Evolutionary conservation across 2,797 vertebrate genomes (phyloP), one percentile per base, ranked within the genome.

Genomic region (Sebastes hopkinsi): DNA sequence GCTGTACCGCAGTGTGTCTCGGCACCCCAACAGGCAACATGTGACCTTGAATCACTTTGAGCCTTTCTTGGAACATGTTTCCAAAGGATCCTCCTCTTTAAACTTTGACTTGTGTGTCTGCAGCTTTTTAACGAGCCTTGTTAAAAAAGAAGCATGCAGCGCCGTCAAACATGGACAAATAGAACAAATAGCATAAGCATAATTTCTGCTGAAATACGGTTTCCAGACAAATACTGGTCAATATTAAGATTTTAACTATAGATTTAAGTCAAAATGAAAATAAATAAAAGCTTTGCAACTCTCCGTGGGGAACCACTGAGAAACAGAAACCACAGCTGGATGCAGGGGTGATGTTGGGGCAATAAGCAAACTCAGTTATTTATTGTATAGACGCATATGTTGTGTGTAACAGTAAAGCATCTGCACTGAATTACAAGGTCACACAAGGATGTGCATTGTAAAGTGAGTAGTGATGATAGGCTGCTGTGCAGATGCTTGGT

Each of bases 11-110:
- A 73, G 67, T 66, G 61, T 68, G 64, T 75, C 69, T 79, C 18
- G n/a, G 14, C 29, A 68, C 22, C 34, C 59, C 16, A 68, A 42
- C 25, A 42, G 25, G 2, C 38, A 69, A 60, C 2, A 27, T 42
- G 16, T 34, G 42, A 78, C 79, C 46, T 75, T 84, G 32, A 71
- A 69, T 7, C 30, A 70, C 34, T 82, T 72, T 10, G 18, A 79
- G 13, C 1, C 16, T 20, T 70, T 81, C 67, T 58, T 70, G 25
- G 14, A 67, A 54, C 9, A 29, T 0, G 1, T 38, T 75, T 73
- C n/a, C 5, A 42, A 25, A 72, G 4, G 22, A 72, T 75, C 18
- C 27, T 71, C 50, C 29, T 69, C 8, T 11, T 7, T 36, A 32
- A n/a, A 62, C 2, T 81, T 75, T 67, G 52, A 74, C 25, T 56